Base-by-base conservation (phyloP, 2,113 vertebrate genomes). In the Condylura cristata region DNA sequence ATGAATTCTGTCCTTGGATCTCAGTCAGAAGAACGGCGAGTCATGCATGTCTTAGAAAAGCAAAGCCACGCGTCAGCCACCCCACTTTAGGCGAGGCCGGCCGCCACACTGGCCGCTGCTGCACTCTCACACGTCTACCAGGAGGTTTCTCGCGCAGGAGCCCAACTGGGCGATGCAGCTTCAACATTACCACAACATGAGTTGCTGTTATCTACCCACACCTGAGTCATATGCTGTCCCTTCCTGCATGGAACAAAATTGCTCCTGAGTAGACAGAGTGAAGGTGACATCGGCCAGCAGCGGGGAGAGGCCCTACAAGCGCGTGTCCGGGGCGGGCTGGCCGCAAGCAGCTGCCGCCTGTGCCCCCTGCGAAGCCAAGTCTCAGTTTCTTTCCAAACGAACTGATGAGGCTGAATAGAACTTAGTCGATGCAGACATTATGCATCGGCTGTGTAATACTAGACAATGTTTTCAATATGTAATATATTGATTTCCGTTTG, bases 201-300 rank as follows among this genome's bases (percentile, higher is more conserved):
- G 74, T 96, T 80, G 83, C 26, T 95, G 53, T 44, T 92, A 81
- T 39, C 90, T 30, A 3, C 60, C 61, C 56, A 85, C 46, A 84
- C 8, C 0, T 46, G 51, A 71, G 28, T 81, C 41, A 94, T 93
- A 68, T 17, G 79, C 34, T 51, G 48, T 34, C 26, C 26, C 51
- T 89, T 30, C 84, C 91, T 39, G 37, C 6, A 80, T 8, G 20
- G 82, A 66, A 84, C 72, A 58, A 65, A 90, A 83, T 81, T 93
- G 81, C 32, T 79, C 3, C 2, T 53, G 8, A 90, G 37, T 6
- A 80, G 65, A 86, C 28, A 86, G 16, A 14, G 41, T 89, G 88
- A 96, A 97, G 71, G 81, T 78, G 70, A 76, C n/a, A 95, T 90
- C 89, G 51, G 65, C 26, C 85, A 46, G 84, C 82, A n/a, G 6